Conservation (phyloP, 37 sponge, comb jelly and placozoan genomes). For the Theonella swinhoei region DNA sequence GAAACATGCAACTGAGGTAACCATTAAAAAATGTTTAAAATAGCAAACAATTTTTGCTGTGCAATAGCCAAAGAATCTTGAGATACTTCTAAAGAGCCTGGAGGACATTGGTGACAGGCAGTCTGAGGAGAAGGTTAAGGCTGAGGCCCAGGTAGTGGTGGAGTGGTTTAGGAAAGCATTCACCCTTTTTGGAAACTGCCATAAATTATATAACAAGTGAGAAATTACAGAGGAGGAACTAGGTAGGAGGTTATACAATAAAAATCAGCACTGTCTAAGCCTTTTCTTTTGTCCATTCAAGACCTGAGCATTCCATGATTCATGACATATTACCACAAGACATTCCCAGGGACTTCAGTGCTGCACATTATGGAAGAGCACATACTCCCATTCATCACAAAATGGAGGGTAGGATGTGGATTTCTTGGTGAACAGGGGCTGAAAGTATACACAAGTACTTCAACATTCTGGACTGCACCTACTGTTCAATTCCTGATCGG, state of each 20-base stretch:
- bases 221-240: not conserved
- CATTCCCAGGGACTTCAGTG: conserved; percentile 4
- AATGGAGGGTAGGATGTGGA: conserved; percentile 25
- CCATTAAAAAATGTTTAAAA: conserved; percentile 18
- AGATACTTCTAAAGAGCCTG: too few species aligned
- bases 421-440: conserved; percentile 58
- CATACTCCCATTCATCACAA: conserved; percentile 1
- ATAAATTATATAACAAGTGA: not conserved
- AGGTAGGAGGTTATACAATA: conserved; percentile 15
- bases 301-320: not conserved
- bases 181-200: conserved; percentile 29
- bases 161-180: not conserved
- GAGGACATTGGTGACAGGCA: too few species aligned
- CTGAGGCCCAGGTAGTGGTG: not conserved
- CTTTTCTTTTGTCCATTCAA: not conserved
- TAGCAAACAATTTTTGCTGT: conserved; percentile 44
- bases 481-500: not conserved
- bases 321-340: conserved; percentile 10
- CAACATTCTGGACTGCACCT: conserved; percentile 17
- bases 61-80: conserved; percentile 25
- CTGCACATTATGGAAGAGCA: conserved; percentile 56
- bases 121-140: too few species aligned
- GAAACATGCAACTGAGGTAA: not conserved
- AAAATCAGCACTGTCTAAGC: not conserved
- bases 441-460: conserved; percentile 39